These are phyloP conservation scores for Brachionus paranguensis DNA, from an alignment of 1,140 invertebrate species.

Conservation along the genomic window DNA sequence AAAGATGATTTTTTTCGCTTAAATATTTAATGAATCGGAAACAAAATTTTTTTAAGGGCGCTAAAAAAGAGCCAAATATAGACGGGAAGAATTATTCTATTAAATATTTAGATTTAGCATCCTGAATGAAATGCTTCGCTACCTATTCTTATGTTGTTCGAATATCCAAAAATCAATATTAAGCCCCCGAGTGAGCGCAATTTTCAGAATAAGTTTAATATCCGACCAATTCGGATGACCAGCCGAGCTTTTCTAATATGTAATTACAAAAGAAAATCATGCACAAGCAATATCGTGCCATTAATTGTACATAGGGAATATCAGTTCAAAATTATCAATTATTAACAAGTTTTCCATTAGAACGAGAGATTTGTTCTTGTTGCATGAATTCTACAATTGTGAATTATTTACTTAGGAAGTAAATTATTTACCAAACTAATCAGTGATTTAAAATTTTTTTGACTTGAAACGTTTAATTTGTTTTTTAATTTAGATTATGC, in stretches of 20 bases:
- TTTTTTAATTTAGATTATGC: not conserved
- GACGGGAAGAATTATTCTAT: not conserved
- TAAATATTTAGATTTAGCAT: not conserved
- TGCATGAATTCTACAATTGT: slow-evolving; percentile 1
- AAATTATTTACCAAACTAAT: not conserved
- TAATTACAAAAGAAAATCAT: not conserved
- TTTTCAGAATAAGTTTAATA: not conserved
- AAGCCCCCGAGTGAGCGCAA: not conserved
- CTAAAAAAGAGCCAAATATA: not conserved
- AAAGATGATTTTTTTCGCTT: not conserved
- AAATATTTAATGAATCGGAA: not conserved
- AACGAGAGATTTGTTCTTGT: not conserved
- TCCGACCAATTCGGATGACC: slow-evolving; percentile 6
- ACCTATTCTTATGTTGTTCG: not conserved
- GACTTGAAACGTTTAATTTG: not conserved
- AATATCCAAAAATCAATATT: slow-evolving; percentile 8
- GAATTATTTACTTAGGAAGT: not conserved
- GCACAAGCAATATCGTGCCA: not conserved
- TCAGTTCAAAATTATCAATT: not conserved
- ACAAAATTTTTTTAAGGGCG: not conserved
- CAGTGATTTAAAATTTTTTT: slow-evolving; percentile 26
- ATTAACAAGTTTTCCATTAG: slow-evolving; percentile 1
- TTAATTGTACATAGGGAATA: slow-evolving; percentile 15
- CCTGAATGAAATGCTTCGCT: not conserved
- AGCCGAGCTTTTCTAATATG: slow-evolving; percentile 19